A percentile compares a stretch with the other conserved stretches of the same genome.
Conservation (phyloP, 2,113 vertebrate genomes). For the Eonycteris spelaea region DNA sequence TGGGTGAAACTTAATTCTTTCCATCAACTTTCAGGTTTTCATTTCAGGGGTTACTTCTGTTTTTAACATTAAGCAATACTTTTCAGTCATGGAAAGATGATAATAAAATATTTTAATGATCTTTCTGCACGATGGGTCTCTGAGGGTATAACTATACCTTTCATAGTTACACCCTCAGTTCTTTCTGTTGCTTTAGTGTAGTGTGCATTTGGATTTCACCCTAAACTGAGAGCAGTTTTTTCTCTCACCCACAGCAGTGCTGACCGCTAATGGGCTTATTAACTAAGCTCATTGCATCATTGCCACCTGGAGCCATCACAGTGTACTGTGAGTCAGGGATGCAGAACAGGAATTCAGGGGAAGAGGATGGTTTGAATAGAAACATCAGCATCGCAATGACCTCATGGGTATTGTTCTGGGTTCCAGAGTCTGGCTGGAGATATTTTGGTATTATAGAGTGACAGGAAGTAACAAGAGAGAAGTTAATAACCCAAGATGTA, state of each 20-base stretch:
- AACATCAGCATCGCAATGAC: constrained; percentile 38
- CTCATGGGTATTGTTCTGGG: constrained; percentile 21
- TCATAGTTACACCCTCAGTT: not conserved
- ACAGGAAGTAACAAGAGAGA: not conserved
- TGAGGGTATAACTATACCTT: not conserved
- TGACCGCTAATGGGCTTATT: constrained; percentile 57
- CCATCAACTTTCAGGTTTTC: not conserved
- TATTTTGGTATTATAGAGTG: constrained; percentile 9
- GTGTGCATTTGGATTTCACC: not conserved
- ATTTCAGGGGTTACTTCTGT: not conserved
- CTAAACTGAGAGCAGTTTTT: constrained; percentile 45
- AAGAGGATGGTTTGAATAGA: not conserved
- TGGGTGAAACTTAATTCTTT: not conserved
- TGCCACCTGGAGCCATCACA: constrained; percentile 53
- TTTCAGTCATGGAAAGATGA: constrained; percentile 27
- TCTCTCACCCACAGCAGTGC: not conserved
- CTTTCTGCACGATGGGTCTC: not conserved
- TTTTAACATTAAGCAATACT: constrained; percentile 42
- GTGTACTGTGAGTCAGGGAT: constrained; percentile 22
- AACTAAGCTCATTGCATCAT: constrained; percentile 39
- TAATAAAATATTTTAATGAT: not conserved
- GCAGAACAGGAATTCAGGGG: not conserved
- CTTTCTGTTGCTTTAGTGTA: not conserved
- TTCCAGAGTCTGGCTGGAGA: not conserved
- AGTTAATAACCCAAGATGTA: not conserved